Evolutionary conservation across 1,140 invertebrate species (phyloP).

Genomic region (Prorops nasuta): DNA sequence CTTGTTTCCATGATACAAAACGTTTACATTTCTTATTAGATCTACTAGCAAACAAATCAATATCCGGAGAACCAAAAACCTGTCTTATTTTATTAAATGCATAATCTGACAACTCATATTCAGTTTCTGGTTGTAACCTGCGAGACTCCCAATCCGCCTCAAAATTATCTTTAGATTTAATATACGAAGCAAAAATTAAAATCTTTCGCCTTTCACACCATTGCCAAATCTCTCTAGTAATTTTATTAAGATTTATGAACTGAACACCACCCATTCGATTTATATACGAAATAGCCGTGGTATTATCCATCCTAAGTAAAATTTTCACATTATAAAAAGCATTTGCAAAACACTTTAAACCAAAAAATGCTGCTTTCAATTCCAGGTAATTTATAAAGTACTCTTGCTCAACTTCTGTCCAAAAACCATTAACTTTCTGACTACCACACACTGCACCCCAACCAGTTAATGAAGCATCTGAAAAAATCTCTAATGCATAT

Average conservation of each 20-base stretch:
- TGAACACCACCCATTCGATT: too few species aligned
- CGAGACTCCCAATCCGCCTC: slow-evolving; percentile 9
- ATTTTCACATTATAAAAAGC: slow-evolving; percentile 25
- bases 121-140: slow-evolving; percentile 6
- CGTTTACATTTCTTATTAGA: slow-evolving; percentile 13
- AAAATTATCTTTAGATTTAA: slow-evolving; percentile 4
- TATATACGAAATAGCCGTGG: too few species aligned
- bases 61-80: slow-evolving; percentile 10
- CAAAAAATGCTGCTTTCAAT: slow-evolving; percentile 6
- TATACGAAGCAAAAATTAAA: slow-evolving; percentile 10
- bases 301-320: slow-evolving; percentile 21
- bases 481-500: slow-evolving; percentile 1
- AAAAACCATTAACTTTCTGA: neutral
- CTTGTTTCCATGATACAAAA: slow-evolving; percentile 9
- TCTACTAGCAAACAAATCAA: slow-evolving; percentile 11
- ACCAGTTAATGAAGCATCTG: slow-evolving; percentile 5
- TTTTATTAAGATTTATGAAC: slow-evolving; percentile 6
- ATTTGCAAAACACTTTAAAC: slow-evolving; percentile 2
- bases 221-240: slow-evolving; percentile 10
- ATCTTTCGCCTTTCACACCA: slow-evolving; percentile 8
- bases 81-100: slow-evolving; percentile 1
- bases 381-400: slow-evolving; percentile 15
- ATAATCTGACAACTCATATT: slow-evolving; percentile 1
- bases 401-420: neutral
- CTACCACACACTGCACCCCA: slow-evolving; percentile 5